A percentile compares a stretch with the other conserved stretches of the same genome.
Conservation (phyloP, 2,113 vertebrate species). For the Tauraco erythrolophus region DNA sequence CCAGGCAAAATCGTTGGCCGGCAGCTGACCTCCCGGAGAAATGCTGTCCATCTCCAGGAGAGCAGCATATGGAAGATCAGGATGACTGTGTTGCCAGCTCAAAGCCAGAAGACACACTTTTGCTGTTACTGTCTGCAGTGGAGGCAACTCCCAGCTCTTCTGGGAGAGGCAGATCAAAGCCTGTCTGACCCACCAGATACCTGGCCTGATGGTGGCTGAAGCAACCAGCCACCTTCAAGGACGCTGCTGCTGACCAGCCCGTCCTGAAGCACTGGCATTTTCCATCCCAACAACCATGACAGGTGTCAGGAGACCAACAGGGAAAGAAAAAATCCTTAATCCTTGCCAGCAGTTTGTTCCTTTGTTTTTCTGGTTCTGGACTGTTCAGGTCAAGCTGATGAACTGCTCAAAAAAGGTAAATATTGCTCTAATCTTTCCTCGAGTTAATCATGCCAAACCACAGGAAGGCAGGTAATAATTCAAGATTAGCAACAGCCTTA, state of each 20-base stretch:
- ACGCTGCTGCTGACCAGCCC: neutral
- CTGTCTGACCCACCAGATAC: neutral
- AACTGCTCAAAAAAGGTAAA: neutral
- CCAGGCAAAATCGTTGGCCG: neutral
- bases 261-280: fast-evolving
- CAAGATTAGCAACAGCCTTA: slow-evolving; percentile 8
- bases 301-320: neutral
- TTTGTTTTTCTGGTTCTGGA: neutral
- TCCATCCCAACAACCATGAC: neutral
- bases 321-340: neutral
- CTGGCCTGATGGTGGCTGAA: neutral
- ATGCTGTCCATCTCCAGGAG: neutral
- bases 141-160: neutral
- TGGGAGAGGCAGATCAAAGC: neutral
- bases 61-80: neutral
- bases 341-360: neutral
- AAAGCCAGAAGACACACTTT: neutral
- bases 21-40: neutral
- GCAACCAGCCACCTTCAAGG: neutral
- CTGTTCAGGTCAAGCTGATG: neutral
- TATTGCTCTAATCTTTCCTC: neutral
- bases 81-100: neutral
- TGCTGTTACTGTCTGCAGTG: neutral
- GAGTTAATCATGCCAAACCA: slow-evolving; percentile 12
- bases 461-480: slow-evolving; percentile 20